Percentiles rank a stretch among this genome's conserved stretches.
Evolutionary conservation across 1,140 invertebrate species (phyloP).

Genomic region (Contarinia nasturtii): DNA sequence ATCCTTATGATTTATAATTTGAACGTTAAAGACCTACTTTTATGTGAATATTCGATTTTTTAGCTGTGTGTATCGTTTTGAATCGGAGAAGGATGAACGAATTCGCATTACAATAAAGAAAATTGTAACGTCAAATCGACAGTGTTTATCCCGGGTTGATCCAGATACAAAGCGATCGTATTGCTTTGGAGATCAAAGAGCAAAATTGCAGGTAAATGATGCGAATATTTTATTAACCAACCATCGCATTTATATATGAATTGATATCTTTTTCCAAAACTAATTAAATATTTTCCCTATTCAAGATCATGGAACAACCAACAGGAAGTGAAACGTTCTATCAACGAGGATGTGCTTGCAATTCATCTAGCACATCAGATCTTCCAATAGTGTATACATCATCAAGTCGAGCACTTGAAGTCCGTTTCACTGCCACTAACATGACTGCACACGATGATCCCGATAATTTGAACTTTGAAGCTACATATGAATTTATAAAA

Average conservation of each 20-base stretch:
- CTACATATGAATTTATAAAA: slow-evolving; percentile 60
- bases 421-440: slow-evolving; percentile 58
- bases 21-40: too few species aligned
- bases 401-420: slow-evolving; percentile 49
- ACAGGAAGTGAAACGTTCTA: slow-evolving; percentile 41
- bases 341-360: slow-evolving; percentile 42
- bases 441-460: slow-evolving; percentile 75
- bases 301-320: slow-evolving; percentile 44
- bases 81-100: slow-evolving; percentile 56
- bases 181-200: slow-evolving; percentile 38
- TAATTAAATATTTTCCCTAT: background rate
- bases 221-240: too few species aligned
- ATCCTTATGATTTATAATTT: too few species aligned
- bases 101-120: slow-evolving; percentile 45
- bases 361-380: slow-evolving; percentile 21
- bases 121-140: slow-evolving; percentile 41
- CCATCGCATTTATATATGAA: too few species aligned
- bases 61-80: slow-evolving; percentile 70
- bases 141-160: slow-evolving; percentile 36
- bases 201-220: slow-evolving; percentile 11
- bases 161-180: slow-evolving; percentile 47
- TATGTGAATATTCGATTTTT: too few species aligned
- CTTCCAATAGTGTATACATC: slow-evolving; percentile 57
- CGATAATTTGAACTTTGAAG: slow-evolving; percentile 64
- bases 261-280: background rate